Evolutionary conservation across 2,797 vertebrate genomes (phyloP), one percentile per base, ranked within the genome.

Genomic region (Garrulus glandarius): DNA sequence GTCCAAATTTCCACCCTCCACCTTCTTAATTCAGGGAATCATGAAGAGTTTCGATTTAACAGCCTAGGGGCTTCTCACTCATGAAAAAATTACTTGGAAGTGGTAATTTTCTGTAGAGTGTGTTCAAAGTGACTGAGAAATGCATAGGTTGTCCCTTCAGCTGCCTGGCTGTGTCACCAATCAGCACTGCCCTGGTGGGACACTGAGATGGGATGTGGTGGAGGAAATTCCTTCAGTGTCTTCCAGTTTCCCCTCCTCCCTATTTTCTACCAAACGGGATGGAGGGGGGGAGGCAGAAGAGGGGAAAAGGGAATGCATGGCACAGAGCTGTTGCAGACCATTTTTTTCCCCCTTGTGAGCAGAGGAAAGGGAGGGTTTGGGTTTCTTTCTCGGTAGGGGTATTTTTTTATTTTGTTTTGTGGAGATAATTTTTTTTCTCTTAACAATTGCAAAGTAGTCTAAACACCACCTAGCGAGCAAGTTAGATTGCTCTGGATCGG

Each of bases 91-190:
- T 5, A 23, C 12, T 27, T 44, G 5, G 12, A 55, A 68, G 2
- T 7, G 1, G 15, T 22, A 56, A 13, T 77, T 74, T 49, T 81
- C 15, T 41, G 11, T 17, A 6, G 18, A 6, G 21, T 19, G 29
- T 12, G 5, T 26, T 46, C 36, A 8, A 50, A 59, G 47, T 11
- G 79, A 26, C n/a, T 4, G 13, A 46, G n/a, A 65, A 56, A 32
- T 2, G 11, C 15, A 1, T 2, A 0, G 8, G 12, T 11, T 27
- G 21, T 49, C 26, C 24, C n/a, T 61, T 39, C 15, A 10, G n/a
- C 43, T 50, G 13, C 56, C 24, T 4, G 34, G 23, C 8, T 29
- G 22, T 20, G 22, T 16, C 59, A 79, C 2, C 1, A 41, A 5
- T 53, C 11, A 19, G 32, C 1, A 43, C 34, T n/a, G 41, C 46